A percentile compares a stretch with the other conserved stretches of the same genome.
Evolutionary conservation across 2,797 vertebrate species (phyloP).

Genomic region (Pseudomugil gertrudae): DNA sequence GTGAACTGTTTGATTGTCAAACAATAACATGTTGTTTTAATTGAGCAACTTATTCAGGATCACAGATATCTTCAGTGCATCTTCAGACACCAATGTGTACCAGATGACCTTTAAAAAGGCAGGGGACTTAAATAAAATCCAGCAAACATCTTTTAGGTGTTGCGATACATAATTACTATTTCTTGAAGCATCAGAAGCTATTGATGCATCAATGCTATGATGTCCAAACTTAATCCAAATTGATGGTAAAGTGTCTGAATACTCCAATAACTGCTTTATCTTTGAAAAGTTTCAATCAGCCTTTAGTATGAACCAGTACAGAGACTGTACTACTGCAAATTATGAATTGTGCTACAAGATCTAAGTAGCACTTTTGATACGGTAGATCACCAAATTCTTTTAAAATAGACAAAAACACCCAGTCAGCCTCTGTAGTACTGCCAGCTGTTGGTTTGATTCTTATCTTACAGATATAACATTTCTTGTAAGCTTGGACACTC

Average conservation of each 20-base stretch:
- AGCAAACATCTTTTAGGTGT: not conserved
- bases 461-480: no score
- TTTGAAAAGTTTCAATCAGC: no score
- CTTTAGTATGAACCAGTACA: no score
- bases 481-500: no score
- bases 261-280: no score
- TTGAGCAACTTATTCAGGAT: not conserved
- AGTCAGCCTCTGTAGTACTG: no score
- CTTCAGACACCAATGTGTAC: not conserved
- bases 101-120: slow-evolving; percentile 3
- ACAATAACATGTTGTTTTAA: not conserved
- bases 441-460: no score
- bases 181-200: not conserved
- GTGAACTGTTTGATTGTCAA: slow-evolving; percentile 1
- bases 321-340: no score
- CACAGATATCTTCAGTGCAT: not conserved
- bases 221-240: not conserved
- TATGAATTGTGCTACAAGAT: no score
- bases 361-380: no score
- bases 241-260: slow-evolving; percentile 7
- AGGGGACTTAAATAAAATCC: not conserved
- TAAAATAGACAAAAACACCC: no score
- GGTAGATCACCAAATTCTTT: no score
- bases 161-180: slow-evolving; percentile 1
- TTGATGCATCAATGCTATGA: not conserved